Conservation (phyloP, 2,888 invertebrate genomes). For the Cerastoderma edule region DNA sequence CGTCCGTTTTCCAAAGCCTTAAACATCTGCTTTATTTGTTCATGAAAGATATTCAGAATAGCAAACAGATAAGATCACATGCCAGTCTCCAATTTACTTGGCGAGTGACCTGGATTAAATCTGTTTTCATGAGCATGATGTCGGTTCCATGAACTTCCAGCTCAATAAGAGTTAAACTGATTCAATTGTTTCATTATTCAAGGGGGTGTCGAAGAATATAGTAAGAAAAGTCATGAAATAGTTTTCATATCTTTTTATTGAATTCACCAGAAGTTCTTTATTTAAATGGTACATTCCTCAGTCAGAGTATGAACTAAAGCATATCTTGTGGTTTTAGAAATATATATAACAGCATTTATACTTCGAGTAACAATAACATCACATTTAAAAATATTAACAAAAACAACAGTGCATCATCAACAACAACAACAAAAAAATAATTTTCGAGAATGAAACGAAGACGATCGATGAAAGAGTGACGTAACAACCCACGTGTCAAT, state of each 20-base stretch:
- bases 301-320: slow-evolving; percentile 5
- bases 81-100: too few species aligned
- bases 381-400: slow-evolving; percentile 24
- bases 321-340: slow-evolving; percentile 8
- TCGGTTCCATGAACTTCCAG: too few species aligned
- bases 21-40: too few species aligned
- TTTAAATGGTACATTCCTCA: background rate
- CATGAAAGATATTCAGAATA: too few species aligned
- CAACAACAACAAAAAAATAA: background rate
- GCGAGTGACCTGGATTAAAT: too few species aligned
- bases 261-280: slow-evolving; percentile 2
- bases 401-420: slow-evolving; percentile 20
- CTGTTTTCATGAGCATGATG: too few species aligned
- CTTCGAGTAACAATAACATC: slow-evolving; percentile 23
- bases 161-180: too few species aligned
- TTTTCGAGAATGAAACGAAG: slow-evolving; percentile 9
- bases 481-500: too few species aligned
- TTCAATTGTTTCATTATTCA: too few species aligned
- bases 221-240: background rate
- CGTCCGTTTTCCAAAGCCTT: too few species aligned
- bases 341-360: slow-evolving; percentile 27
- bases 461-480: too few species aligned
- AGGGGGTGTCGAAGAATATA: background rate
- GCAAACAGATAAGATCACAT: too few species aligned
- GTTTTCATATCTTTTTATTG: background rate